These are phyloP conservation scores for Brachymystax lenok DNA, from an alignment of 2,797 vertebrate genomes.

Conservation along the genomic window DNA sequence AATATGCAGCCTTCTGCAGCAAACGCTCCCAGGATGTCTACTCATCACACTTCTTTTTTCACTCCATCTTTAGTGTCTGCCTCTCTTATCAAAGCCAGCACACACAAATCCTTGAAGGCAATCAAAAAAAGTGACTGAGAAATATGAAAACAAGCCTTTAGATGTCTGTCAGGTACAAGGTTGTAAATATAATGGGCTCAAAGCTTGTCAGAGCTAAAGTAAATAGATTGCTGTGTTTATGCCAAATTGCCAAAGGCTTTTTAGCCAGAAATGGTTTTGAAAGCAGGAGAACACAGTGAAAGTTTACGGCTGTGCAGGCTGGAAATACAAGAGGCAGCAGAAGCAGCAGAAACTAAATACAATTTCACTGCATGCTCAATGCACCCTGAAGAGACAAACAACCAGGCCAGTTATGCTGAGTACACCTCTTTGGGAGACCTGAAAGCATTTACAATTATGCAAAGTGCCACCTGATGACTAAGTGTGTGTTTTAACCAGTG, in stretches of 20 bases:
- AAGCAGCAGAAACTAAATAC: constrained; percentile 2
- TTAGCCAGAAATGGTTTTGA: constrained; percentile 16
- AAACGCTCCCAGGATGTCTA: constrained; percentile 38
- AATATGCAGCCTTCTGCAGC: constrained; percentile 41
- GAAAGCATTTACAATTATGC: not conserved
- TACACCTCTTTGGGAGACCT: not conserved
- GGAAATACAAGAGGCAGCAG: not conserved
- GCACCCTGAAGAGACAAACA: not conserved
- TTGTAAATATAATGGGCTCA: constrained; percentile 43
- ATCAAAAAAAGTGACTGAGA: constrained; percentile 33
- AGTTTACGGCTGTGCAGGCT: not conserved
- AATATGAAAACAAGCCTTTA: constrained; percentile 39
- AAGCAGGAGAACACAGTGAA: not conserved
- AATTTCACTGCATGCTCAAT: not conserved
- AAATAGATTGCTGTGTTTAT: constrained; percentile 29
- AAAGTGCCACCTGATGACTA: not conserved
- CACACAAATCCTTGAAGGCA: constrained; percentile 41
- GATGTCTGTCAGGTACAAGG: constrained; percentile 44
- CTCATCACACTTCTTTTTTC: constrained; percentile 30
- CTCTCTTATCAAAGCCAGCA: constrained; percentile 31
- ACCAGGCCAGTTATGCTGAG: constrained; percentile 12
- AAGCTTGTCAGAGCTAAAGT: constrained; percentile 37
- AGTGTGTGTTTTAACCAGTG: not conserved
- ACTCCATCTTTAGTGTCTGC: constrained; percentile 17
- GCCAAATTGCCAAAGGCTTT: constrained; percentile 40